phyloP scores from a whole-genome alignment of 92 coral and sea anemone species.

The Umimayanthus kanabou region DNA sequence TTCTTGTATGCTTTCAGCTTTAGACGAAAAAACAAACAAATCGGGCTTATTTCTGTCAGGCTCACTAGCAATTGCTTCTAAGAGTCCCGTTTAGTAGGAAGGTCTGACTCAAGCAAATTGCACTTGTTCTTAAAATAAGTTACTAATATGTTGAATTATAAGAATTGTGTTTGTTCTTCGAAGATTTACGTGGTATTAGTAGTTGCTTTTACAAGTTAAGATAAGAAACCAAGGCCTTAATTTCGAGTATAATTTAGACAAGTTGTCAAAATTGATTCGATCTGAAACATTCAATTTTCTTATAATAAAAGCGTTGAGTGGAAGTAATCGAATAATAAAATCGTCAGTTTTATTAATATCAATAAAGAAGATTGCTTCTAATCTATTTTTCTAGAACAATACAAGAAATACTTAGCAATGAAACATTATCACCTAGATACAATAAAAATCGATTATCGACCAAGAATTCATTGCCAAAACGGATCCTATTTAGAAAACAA shows the following conservation, averaged over 20 bases:
- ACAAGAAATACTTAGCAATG: neutral
- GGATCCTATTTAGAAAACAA: neutral
- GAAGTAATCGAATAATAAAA: neutral
- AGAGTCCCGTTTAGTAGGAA: neutral
- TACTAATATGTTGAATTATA: neutral
- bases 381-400: neutral
- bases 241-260: neutral
- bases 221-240: neutral
- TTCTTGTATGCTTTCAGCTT: constrained; percentile 8
- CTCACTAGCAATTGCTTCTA: neutral
- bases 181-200: neutral
- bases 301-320: neutral
- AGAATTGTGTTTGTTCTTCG: neutral
- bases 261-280: neutral
- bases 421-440: neutral
- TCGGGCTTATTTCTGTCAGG: neutral
- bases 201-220: neutral
- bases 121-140: neutral
- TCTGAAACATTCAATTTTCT: neutral
- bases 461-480: neutral
- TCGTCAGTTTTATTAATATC: neutral
- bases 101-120: neutral
- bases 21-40: neutral
- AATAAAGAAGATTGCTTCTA: neutral
- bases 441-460: neutral